Evolutionary conservation across 2,797 vertebrate species (phyloP), one percentile per base, ranked within the genome.

Genomic region (Sebastes paucispinis): DNA sequence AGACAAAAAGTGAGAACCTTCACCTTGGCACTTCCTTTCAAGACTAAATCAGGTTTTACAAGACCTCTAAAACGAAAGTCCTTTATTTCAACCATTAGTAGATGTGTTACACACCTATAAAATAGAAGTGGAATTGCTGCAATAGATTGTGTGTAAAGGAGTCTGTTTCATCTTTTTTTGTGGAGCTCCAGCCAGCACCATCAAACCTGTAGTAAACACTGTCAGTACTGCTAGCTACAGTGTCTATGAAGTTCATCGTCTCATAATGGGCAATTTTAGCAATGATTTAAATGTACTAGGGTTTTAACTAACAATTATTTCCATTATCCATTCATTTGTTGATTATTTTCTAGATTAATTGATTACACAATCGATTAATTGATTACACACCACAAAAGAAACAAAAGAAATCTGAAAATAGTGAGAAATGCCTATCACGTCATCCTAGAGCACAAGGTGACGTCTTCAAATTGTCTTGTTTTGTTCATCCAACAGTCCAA

Each of bases 1-100:
- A 95, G 97, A 91, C 94, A 97, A 60, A 95, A 93, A 95, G 97
- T 98, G 93, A 89, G 77, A 80, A 55, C 16, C 27, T 60, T 10
- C 10, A 24, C 18, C 5, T 20, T 25, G 9, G 11, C 43, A 6
- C 9, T 79, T 34, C 14, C 47, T 29, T 62, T 32, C 4, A 11
- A 59, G 9, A 34, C 24, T 31, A 36, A 55, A 62, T 12, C 50
- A 32, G 16, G 20, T 67, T 54, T 27, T 31, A 11, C 8, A 34
- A 43, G 32, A 27, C 31, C 11, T 62, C 3, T 10, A 13, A 57
- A 47, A 31, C 8, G 5, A 39, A 25, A 12, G 20, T 31, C 25
- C 4, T 22, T 62, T 5, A 50, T 47, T 54, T 64, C 11, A 72
- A 43, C 16, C 4, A 25, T 29, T 50, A 39, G 8, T 16, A 24